Evolutionary conservation across 2,888 invertebrate species (phyloP).

Genomic region (Sicus ferrugineus): DNA sequence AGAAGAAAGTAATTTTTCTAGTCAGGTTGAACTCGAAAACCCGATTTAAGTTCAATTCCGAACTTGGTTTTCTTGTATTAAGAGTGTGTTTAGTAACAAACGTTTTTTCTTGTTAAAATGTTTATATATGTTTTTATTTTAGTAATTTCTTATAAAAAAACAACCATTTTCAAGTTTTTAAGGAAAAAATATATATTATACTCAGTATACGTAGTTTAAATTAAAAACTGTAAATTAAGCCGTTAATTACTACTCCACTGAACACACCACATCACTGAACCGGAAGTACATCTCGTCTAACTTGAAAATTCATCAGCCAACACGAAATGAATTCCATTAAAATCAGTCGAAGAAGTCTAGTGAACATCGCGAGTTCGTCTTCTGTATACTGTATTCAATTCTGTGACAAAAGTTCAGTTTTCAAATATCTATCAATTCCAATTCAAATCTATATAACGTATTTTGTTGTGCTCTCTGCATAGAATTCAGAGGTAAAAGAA

Average conservation of each 20-base stretch:
- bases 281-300: too few species aligned
- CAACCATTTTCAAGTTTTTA: neutral
- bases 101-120: neutral
- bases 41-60: too few species aligned
- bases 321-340: neutral
- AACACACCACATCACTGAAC: neutral
- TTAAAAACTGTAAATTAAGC: neutral
- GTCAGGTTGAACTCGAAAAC: too few species aligned
- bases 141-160: neutral
- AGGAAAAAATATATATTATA: neutral
- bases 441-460: constrained; percentile 1
- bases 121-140: neutral
- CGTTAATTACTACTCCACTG: too few species aligned
- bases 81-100: too few species aligned
- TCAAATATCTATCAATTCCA: neutral
- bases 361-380: constrained; percentile 16
- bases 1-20: too few species aligned
- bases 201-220: neutral
- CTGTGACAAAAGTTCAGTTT: constrained; percentile 18
- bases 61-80: too few species aligned
- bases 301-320: too few species aligned
- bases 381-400: constrained; percentile 1
- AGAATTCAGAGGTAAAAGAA: constrained; percentile 27
- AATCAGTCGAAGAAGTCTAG: constrained; percentile 16
- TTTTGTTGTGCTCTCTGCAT: constrained; percentile 5